Conservation (phyloP, 2,888 invertebrate genomes). For the Thera obeliscata region DNA sequence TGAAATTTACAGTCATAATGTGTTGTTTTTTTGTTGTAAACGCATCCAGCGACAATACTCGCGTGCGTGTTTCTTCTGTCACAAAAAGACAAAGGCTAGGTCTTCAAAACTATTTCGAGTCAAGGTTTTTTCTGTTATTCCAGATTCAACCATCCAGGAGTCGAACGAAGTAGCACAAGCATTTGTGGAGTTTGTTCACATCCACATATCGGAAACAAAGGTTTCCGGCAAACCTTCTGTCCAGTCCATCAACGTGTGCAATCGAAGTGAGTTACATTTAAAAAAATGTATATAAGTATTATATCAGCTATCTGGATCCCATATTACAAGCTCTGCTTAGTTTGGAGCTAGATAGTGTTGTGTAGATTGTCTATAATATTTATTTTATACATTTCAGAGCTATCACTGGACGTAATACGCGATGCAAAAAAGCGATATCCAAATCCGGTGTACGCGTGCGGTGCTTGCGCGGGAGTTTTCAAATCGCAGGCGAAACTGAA, state of each 20-base stretch:
- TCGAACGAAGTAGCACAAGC: conserved; percentile 8
- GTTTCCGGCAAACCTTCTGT: conserved; percentile 22
- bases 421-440: conserved; percentile 50
- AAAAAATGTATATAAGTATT: too few species aligned
- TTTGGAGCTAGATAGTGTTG: too few species aligned
- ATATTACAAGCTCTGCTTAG: too few species aligned
- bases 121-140: neutral
- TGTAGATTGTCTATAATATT: too few species aligned
- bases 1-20: too few species aligned
- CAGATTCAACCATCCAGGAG: conserved; percentile 1
- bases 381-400: conserved; percentile 48
- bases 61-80: too few species aligned
- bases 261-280: conserved; percentile 42
- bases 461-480: conserved; percentile 66
- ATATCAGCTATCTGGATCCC: too few species aligned
- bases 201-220: conserved; percentile 43
- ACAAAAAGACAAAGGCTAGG: too few species aligned
- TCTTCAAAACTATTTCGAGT: too few species aligned
- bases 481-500: conserved; percentile 55
- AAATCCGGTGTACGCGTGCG: conserved; percentile 62
- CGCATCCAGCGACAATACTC: too few species aligned
- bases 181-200: conserved; percentile 39
- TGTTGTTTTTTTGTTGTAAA: too few species aligned
- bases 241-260: conserved; percentile 42
- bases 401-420: conserved; percentile 53